phyloP scores from a whole-genome alignment of 2,888 invertebrate species.

The Sclerodermus sp. region DNA sequence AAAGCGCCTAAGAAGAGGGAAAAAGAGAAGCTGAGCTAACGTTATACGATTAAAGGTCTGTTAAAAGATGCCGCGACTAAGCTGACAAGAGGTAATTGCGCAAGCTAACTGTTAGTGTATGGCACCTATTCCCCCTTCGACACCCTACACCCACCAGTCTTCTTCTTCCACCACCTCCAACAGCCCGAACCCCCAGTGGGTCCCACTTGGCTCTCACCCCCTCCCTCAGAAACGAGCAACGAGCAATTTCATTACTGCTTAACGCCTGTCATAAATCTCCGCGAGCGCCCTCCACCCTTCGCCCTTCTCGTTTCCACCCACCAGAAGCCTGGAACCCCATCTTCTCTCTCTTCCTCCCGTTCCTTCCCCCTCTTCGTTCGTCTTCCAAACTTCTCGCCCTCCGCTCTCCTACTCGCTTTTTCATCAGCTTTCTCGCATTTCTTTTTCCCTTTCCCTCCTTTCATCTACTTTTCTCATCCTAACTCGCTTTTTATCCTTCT shows the following conservation, averaged over 20 bases:
- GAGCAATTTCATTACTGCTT: constrained; percentile 62
- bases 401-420: constrained; percentile 10
- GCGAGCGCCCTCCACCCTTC: constrained; percentile 36
- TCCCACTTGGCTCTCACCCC: constrained; percentile 39
- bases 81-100: constrained; percentile 53
- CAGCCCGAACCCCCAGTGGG: constrained; percentile 33
- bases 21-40: too few species aligned
- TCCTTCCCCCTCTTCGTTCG: too few species aligned
- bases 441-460: constrained; percentile 12
- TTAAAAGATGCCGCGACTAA: constrained; percentile 45
- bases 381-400: too few species aligned
- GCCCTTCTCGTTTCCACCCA: constrained; percentile 19
- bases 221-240: constrained; percentile 52
- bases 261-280: constrained; percentile 61
- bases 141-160: constrained; percentile 21
- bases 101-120: constrained; percentile 51
- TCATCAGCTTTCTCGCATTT: constrained; percentile 13
- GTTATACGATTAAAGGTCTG: constrained; percentile 46
- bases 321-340: constrained; percentile 15
- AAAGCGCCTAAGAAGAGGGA: too few species aligned
- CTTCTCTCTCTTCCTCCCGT: constrained; percentile 6
- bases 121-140: constrained; percentile 23
- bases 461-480: constrained; percentile 11
- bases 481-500: neutral
- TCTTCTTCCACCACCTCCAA: constrained; percentile 24